Percentiles rank a stretch among this genome's conserved stretches.
phyloP scores from a whole-genome alignment of 2,888 invertebrate species.

The Dasysyrphus tricinctus region DNA sequence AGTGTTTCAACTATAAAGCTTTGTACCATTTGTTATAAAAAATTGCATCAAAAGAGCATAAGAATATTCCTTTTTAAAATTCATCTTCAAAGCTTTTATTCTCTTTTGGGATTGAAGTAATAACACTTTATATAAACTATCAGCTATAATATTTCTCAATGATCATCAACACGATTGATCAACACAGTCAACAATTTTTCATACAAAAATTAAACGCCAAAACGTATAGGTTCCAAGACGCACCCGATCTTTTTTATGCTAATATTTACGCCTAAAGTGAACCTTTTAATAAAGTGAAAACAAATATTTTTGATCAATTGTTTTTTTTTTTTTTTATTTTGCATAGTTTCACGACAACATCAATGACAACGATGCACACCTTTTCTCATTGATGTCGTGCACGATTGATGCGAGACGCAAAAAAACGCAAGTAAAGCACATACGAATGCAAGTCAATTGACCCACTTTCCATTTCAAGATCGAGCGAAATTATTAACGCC shows the following conservation, averaged over 20 bases:
- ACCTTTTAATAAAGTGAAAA: slow-evolving; percentile 23
- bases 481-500: slow-evolving; percentile 58
- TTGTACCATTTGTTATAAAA: no score
- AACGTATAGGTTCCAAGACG: slow-evolving; percentile 9
- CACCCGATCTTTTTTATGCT: slow-evolving; percentile 43
- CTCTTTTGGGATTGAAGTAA: no score
- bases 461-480: slow-evolving; percentile 74
- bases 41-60: no score
- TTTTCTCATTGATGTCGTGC: background rate
- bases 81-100: no score
- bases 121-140: no score
- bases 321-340: background rate
- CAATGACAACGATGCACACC: background rate
- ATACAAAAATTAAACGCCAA: slow-evolving; percentile 21
- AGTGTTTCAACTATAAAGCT: no score
- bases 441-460: slow-evolving; percentile 50
- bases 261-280: slow-evolving; percentile 26
- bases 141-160: no score
- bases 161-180: background rate
- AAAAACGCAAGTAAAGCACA: slow-evolving; percentile 47
- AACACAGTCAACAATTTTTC: background rate
- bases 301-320: slow-evolving; percentile 18
- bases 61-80: no score
- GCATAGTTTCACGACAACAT: slow-evolving; percentile 8
- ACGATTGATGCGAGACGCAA: slow-evolving; percentile 34